Base-by-base conservation (phyloP, 2,888 invertebrate species). In the Arrhopalites spinosus region DNA sequence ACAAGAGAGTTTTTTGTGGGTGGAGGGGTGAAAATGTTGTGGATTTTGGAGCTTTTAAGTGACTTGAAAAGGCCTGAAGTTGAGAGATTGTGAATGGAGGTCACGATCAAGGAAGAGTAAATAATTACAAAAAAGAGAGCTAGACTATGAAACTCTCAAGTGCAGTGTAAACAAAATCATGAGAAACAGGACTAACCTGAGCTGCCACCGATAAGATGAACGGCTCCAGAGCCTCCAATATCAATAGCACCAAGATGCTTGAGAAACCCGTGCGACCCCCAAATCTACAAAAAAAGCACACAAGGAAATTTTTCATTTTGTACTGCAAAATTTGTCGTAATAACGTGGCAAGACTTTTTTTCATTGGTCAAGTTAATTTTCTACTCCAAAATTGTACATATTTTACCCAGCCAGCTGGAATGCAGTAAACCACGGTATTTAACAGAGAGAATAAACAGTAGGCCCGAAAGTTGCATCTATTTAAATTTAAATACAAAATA, bases 221-320 rank as follows among this genome's bases (percentile, higher is more conserved):
- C 96, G 3, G 94, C 92, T 1, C 94, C 95, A 2, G 93, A 93
- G 5, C 96, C 96, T 0, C 96, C 96, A 73, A 96, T 95, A 85
- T 96, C 96, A 0, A 96, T 93, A 0, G 91, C 94, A 0, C 96
- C 96, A 83, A 96, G 84, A 75, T 89, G 88, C 82, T 91, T 91
- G 7, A 96, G 88, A 86, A 95, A 96, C 0, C 36, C 91, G 36
- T 59, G 59, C 13, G 59, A 59, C 13, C 59, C 59, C 59, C 59
- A 59, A 27, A 29, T 77, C 36, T 36, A 36, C 3, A 36, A 36
- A 36, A 36, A 7, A 36, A 36, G 11, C 11, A n/a, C n/a, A n/a
- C n/a, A n/a, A n/a, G n/a, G n/a, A n/a, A n/a, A n/a, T n/a, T n/a
- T n/a, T n/a, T n/a, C n/a, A n/a, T n/a, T n/a, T n/a, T n/a, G n/a